phyloP scores from a whole-genome alignment of 2,888 invertebrate species.

The Pelosia muscerda region DNA sequence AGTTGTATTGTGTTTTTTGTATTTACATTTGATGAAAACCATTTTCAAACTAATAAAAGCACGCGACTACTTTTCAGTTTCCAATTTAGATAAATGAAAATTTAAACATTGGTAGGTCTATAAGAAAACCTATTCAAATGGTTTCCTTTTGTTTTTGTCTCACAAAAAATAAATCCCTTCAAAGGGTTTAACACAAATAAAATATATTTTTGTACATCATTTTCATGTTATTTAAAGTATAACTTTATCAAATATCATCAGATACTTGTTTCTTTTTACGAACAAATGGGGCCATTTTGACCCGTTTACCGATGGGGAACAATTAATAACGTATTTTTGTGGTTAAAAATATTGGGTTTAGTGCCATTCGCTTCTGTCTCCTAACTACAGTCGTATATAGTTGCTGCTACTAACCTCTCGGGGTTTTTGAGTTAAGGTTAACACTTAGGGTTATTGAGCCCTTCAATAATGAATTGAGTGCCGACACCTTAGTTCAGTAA shows the following conservation, averaged over 20 bases:
- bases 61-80: neutral
- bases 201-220: neutral
- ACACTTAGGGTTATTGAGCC: neutral
- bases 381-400: neutral
- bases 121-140: neutral
- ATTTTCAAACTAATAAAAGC: neutral
- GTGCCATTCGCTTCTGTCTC: neutral
- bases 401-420: neutral
- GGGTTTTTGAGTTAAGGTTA: neutral
- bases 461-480: conserved; percentile 15
- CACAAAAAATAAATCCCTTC: neutral
- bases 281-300: neutral
- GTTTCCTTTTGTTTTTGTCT: neutral
- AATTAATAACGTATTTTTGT: neutral
- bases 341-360: neutral
- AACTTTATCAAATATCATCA: too few species aligned
- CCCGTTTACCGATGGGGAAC: neutral
- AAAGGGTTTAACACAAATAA: neutral
- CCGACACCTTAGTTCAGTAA: conserved; percentile 27
- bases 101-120: neutral
- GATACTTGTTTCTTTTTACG: neutral
- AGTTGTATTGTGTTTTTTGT: neutral
- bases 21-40: conserved; percentile 3
- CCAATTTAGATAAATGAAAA: neutral
- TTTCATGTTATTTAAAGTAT: neutral